Base-by-base conservation (phyloP, 1,140 invertebrate genomes). In the Hormaphis cornu region DNA sequence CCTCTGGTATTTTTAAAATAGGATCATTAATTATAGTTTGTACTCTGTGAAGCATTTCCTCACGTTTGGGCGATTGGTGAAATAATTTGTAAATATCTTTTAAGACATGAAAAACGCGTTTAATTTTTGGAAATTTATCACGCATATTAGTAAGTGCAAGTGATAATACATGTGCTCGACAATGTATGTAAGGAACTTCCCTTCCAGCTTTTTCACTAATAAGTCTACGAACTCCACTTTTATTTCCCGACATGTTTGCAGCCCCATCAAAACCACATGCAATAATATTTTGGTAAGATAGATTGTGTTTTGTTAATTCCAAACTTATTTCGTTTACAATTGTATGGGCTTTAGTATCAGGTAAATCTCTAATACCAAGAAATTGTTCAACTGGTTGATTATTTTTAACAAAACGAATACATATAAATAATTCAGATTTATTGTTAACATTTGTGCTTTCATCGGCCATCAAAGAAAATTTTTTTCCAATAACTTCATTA, bases 21-120 rank as follows among this genome's bases (percentile, higher is more conserved):
- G 52, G 52, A 20, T 54, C 52, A 54, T 54, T 54, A 33, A 54
- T 54, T 33, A 54, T 7, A 22, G 52, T 28, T 54, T 33, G 28
- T 18, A 54, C 33, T 54, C 33, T 28, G 33, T 54, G 52, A 26
- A 54, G 33, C 30, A 33, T 33, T 33, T 54, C 33, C 33, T 54
- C 28, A 33, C 52, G 30, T 54, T 33, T 54, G 33, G 52, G 52
- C 9, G 28, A 54, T 54, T 54, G 30, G 30, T 28, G 30, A 35
- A 54, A 54, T 54, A 54, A 35, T n/a, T 54, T 54, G n/a, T 54
- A 54, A 54, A 54, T 54, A 28, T 54, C 52, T 54, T 54, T 33
- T 54, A 54, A 54, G 33, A 54, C 28, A 54, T 33, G 33, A 33
- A 54, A 54, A 35, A 54, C 30, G 30, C 28, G 30, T 33, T 33